Evolutionary conservation across 2,888 invertebrate species (phyloP).

Genomic region (Drosophila paranaensis): DNA sequence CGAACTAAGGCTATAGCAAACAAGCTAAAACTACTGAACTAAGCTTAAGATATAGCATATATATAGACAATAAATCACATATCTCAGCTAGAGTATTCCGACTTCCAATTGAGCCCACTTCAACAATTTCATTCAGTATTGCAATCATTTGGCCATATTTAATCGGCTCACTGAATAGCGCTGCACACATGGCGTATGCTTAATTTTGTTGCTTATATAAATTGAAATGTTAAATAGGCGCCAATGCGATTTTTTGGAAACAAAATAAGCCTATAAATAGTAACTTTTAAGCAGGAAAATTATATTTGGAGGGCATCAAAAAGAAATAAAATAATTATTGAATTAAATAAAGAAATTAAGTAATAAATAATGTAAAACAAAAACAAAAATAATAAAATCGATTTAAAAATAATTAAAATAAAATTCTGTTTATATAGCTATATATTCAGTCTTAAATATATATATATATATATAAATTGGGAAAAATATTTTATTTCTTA

Average conservation of each 20-base stretch:
- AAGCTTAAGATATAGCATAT: background rate
- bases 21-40: too few relatives aligned
- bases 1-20: background rate
- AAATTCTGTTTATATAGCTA: too few relatives aligned
- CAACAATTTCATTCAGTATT: conserved; percentile 8
- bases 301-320: background rate
- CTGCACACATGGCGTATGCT: conserved; percentile 51
- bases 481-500: background rate
- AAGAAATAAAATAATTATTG: background rate
- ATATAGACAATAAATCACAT: background rate
- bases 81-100: background rate
- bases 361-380: background rate
- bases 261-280: background rate
- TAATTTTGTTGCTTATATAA: conserved; percentile 5
- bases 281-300: background rate
- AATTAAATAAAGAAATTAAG: too few relatives aligned
- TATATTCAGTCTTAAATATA: background rate
- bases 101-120: background rate
- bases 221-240: conserved; percentile 8
- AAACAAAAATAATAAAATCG: background rate
- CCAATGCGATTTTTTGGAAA: background rate
- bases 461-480: background rate
- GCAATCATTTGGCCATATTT: conserved; percentile 25
- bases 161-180: conserved; percentile 35
- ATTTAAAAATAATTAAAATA: too few relatives aligned